phyloP scores from a whole-genome alignment of 2,113 vertebrate species.

The Melanostigma gelatinosum region DNA sequence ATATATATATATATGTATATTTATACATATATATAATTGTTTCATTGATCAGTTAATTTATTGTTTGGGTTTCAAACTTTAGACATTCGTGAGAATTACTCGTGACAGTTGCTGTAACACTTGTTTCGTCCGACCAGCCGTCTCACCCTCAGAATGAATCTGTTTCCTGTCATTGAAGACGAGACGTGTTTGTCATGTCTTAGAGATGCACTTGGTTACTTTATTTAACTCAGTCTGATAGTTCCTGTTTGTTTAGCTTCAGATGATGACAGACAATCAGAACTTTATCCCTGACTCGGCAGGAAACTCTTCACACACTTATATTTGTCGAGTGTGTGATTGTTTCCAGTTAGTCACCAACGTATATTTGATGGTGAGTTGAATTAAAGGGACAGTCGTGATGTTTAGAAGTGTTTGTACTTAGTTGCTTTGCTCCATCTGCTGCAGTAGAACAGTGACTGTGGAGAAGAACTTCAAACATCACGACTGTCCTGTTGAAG shows the following conservation, averaged over 20 bases:
- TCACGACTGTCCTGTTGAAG: not conserved
- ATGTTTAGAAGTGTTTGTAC: too few relatives aligned
- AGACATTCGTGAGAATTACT: too few relatives aligned
- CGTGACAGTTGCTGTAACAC: too few relatives aligned
- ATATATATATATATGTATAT: too few relatives aligned
- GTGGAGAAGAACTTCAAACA: too few relatives aligned
- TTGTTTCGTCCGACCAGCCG: not conserved
- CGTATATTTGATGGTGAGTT: not conserved
- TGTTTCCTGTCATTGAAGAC: not conserved
- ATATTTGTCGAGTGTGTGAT: not conserved
- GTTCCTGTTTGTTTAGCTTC: constrained; percentile 1
- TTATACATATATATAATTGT: too few relatives aligned
- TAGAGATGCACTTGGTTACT: not conserved
- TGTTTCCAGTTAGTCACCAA: constrained; percentile 6
- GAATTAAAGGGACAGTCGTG: not conserved
- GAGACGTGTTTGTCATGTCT: not conserved
- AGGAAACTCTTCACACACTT: constrained; percentile 14
- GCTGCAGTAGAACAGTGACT: too few relatives aligned
- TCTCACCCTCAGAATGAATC: not conserved
- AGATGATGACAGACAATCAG: not conserved
- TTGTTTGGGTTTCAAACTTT: not conserved
- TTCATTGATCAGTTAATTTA: not conserved
- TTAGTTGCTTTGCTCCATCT: too few relatives aligned
- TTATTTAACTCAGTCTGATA: not conserved
- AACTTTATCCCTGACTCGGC: not conserved